Conservation (phyloP, 2,797 vertebrate species). For the Tadarida brasiliensis region DNA sequence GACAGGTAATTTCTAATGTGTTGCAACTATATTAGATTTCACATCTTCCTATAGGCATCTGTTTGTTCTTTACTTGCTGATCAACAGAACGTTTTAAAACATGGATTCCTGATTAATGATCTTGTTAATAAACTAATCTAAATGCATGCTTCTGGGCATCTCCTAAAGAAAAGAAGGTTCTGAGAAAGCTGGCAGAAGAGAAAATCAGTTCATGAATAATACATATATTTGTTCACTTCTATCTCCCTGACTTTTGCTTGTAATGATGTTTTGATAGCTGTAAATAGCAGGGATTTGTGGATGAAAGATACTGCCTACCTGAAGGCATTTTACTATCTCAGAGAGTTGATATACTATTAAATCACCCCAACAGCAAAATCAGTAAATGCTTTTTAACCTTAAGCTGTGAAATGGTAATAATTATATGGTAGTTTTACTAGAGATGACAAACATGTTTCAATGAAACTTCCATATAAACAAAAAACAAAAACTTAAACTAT, state of each 20-base stretch:
- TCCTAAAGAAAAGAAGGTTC: constrained; percentile 75
- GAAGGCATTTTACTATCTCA: constrained; percentile 70
- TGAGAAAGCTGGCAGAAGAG: constrained; percentile 64
- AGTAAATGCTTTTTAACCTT: constrained; percentile 74
- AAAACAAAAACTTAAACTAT: not conserved
- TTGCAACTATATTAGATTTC: constrained; percentile 40
- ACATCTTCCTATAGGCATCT: constrained; percentile 9
- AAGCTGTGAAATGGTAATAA: constrained; percentile 60
- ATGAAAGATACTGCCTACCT: constrained; percentile 51
- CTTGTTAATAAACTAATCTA: constrained; percentile 83
- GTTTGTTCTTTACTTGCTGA: constrained; percentile 60
- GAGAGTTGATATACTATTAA: constrained; percentile 76
- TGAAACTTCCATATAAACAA: not conserved
- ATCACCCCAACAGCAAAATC: constrained; percentile 53
- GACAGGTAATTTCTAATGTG: constrained; percentile 4
- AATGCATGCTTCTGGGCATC: constrained; percentile 70
- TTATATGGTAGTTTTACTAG: constrained; percentile 24
- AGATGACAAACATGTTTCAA: constrained; percentile 54
- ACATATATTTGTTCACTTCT: constrained; percentile 62
- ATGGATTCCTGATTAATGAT: constrained; percentile 73
- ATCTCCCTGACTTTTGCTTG: constrained; percentile 76
- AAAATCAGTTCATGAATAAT: constrained; percentile 57
- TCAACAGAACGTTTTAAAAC: constrained; percentile 72
- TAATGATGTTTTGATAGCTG: constrained; percentile 74
- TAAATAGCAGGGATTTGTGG: constrained; percentile 80